A percentile compares a stretch with the other conserved stretches of the same genome.
Conservation (phyloP, 2,797 vertebrate genomes). For the Podarcis lilfordi region DNA sequence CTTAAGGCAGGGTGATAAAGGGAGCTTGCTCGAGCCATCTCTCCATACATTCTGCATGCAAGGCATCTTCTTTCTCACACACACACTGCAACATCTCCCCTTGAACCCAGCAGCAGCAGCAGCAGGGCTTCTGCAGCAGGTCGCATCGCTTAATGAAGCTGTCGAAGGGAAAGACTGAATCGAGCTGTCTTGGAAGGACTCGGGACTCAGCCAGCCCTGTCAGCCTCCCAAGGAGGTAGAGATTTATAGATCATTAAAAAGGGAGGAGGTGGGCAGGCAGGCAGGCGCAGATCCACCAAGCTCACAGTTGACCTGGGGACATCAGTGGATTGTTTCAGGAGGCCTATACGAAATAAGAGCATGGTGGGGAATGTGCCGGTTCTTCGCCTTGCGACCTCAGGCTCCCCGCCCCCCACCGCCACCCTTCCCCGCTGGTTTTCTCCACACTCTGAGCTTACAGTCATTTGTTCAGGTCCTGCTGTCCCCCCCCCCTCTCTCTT, state of each 20-base stretch:
- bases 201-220: neutral
- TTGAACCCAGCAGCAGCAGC: neutral
- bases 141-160: neutral
- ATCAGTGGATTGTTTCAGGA: neutral
- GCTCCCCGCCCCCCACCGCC: too few relatives aligned
- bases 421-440: neutral
- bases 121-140: too few relatives aligned
- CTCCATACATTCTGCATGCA: neutral
- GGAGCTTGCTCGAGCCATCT: too few relatives aligned
- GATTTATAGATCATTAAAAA: neutral
- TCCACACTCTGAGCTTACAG: conserved; percentile 15
- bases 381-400: too few relatives aligned
- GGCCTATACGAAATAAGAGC: too few relatives aligned
- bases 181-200: neutral
- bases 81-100: neutral
- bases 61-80: neutral
- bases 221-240: neutral
- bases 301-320: too few relatives aligned
- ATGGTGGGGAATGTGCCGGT: too few relatives aligned
- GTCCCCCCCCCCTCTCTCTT: neutral
- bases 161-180: neutral
- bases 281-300: too few relatives aligned
- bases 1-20: too few relatives aligned
- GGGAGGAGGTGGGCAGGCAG: neutral
- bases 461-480: neutral